Evolutionary conservation across 2,113 vertebrate genomes (phyloP), one percentile per base, ranked within the genome.

Genomic region (Onychostruthus taczanowskii): DNA sequence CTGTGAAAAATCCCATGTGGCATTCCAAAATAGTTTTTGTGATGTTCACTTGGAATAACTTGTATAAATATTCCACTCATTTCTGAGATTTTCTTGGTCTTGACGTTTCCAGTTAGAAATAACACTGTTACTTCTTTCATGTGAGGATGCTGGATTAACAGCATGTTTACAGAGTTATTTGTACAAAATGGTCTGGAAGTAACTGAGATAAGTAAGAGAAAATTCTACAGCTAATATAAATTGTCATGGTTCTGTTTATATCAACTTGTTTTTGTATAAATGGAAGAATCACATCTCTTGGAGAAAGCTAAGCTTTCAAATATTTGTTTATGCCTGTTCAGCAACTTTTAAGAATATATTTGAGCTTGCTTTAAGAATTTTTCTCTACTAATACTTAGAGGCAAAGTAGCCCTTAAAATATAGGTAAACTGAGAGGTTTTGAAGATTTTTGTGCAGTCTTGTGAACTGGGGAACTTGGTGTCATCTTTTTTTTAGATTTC

Each of bases 131-230:
- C 7, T 79, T 64, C 72, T 88, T 83, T 84, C 44, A 41, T 84
- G 35, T 78, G 79, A 72, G 79, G 81, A 62, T 76, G 46, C 46
- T 85, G 53, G 67, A 76, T 93, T 85, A 88, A 56, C 39, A 81
- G 58, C 26, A 44, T 90, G 63, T 92, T 93, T 95, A 63, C 74
- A 89, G 44, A 81, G 44, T 46, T 94, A 13, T 87, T 96, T 81
- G 81, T 94, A 72, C 74, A 81, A 89, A 92, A 77, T 19, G 47
- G 20, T 84, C 63, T 95, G 77, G 39, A 70, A 84, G 87, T 30
- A 81, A 84, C 64, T n/a, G 72, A 90, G 59, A 92, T 86, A 62
- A 90, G 21, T 50, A 76, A 62, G n/a, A 83, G 68, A 87, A 73
- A 77, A 74, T 77, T 90, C 59, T 89, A 30, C 89, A 83, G 80